Evolutionary conservation across 2,888 invertebrate genomes (phyloP).

Genomic region (Pseudolycoriella hygida): DNA sequence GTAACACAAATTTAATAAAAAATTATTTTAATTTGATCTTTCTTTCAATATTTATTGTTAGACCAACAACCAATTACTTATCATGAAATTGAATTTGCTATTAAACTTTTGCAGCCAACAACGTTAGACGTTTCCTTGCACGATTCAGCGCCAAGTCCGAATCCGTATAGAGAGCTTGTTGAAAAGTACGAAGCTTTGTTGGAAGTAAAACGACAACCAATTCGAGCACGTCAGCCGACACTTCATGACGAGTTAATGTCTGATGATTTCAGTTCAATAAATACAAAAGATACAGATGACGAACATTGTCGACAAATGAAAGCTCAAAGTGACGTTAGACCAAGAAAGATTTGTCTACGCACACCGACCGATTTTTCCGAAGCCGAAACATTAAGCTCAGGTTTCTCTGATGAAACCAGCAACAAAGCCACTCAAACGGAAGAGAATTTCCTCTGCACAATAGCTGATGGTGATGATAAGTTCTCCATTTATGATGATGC

Average conservation of each 20-base stretch:
- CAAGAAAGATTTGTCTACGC: conserved; percentile 41
- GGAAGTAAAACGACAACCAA: conserved; percentile 48
- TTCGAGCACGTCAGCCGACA: conserved; percentile 31
- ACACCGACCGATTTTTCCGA: conserved; percentile 72
- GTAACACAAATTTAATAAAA: no score
- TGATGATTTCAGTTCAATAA: conserved; percentile 49
- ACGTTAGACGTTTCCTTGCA: background rate
- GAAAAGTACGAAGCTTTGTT: conserved; percentile 72
- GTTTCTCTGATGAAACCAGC: conserved; percentile 68
- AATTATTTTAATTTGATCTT: no score
- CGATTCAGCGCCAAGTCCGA: conserved; percentile 22
- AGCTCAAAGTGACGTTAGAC: conserved; percentile 30
- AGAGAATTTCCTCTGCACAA: conserved; percentile 69
- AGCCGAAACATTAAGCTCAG: conserved; percentile 70
- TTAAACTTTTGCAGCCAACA: background rate
- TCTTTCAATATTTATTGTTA: no score
- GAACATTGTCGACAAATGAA: conserved; percentile 18
- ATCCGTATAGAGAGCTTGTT: conserved; percentile 62
- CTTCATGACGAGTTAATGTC: conserved; percentile 64
- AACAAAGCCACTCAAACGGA: conserved; percentile 74
- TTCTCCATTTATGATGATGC: conserved; percentile 72
- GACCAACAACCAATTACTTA: no score
- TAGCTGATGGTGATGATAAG: conserved; percentile 69
- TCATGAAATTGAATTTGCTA: no score
- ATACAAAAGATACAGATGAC: conserved; percentile 43